Evolutionary conservation across 1,140 invertebrate species (phyloP).

Genomic region (Procambarus clarkii): DNA sequence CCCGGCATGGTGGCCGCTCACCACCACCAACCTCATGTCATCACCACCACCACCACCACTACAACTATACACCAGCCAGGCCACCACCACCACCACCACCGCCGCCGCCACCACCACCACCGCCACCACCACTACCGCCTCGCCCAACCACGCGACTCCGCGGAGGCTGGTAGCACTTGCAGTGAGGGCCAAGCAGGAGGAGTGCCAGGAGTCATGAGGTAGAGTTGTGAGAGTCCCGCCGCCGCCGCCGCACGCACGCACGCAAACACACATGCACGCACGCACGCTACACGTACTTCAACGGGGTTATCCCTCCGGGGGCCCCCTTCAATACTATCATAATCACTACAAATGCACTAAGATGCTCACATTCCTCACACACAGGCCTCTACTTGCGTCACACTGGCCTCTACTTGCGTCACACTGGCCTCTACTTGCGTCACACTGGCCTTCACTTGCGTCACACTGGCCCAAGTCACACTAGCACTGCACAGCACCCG

Average conservation of each 20-base stretch:
- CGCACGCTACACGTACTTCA: background rate
- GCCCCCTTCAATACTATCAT: background rate
- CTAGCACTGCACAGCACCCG: background rate
- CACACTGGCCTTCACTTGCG: background rate
- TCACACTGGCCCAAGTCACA: too few species aligned
- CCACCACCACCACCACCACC: background rate
- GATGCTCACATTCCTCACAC: background rate
- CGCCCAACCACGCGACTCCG: too few species aligned
- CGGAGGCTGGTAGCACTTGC: too few species aligned
- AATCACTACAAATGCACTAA: background rate
- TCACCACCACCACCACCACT: background rate
- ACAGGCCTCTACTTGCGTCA: background rate
- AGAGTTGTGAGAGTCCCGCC: background rate
- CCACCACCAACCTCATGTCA: constrained; percentile 46
- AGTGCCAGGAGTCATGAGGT: constrained; percentile 2
- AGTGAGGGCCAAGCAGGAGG: background rate
- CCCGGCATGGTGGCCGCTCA: constrained; percentile 46
- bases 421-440: background rate
- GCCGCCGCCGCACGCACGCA: background rate
- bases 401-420: background rate
- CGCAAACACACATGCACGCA: too few species aligned
- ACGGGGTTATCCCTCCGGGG: background rate
- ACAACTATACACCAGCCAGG: background rate
- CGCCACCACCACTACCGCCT: too few species aligned
- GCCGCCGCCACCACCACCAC: background rate